Base-by-base conservation (phyloP, 2,888 invertebrate species). In the Syrphus vitripennis region DNA sequence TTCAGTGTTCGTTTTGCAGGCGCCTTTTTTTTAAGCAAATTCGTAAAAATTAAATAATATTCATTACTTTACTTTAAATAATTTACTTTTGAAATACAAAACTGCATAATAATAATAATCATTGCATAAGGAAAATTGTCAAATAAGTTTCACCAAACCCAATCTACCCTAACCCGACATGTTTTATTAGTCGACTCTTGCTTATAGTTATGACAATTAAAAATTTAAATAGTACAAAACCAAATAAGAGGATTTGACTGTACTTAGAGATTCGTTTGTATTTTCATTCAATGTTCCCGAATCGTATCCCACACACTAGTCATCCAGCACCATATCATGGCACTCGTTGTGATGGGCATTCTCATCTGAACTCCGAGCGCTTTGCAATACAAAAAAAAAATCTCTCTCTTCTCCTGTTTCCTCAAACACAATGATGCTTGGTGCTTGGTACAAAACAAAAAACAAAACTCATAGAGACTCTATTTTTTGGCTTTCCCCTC, bases 221-320 rank as follows among this genome's bases (percentile, higher is more conserved):
- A n/a, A n/a, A n/a, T n/a, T n/a, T n/a, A n/a, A n/a, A n/a, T n/a
- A n/a, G n/a, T n/a, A n/a, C n/a, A 31, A 7, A 4, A 31, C 31
- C 24, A 14, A 14, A 3, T 59, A 59, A 59, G 31, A 31, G 19
- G 31, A 6, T 4, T 14, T 34, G 34, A 59, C 34, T 59, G 34
- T 40, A 24, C 0, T 3, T 24, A 24, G 26, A 63, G 59, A 74
- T 45, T 71, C 50, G 69, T 70, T 79, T 75, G 79, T 83, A 57
- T 79, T 75, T 14, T n/a, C n/a, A n/a, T n/a, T n/a, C 6, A 14
- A 16, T 29, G 45, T 48, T 79, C 79, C 70, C 63, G 74, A 74
- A 79, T 70, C 63, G 50, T 50, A 70, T 83, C 70, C 75, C 79
- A 83, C 70, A 83, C 78, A 78, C 61, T 70, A 34, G 45, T 55